These are phyloP conservation scores for Pristionchus pacificus DNA, from an alignment of 1,140 invertebrate species.

Conservation along the genomic window DNA sequence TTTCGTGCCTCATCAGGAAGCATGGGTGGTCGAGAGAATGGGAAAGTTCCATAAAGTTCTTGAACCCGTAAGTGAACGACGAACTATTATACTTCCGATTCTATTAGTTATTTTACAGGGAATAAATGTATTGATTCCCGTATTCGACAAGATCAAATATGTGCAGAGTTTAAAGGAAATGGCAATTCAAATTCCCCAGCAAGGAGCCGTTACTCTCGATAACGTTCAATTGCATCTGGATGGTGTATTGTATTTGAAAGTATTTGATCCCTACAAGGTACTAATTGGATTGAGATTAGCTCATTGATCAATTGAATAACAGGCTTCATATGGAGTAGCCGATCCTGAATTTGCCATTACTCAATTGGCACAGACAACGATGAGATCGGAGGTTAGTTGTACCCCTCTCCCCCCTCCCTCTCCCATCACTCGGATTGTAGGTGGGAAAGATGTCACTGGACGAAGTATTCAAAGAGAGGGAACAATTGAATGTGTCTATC, in stretches of 20 bases:
- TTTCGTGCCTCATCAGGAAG: conserved; percentile 99
- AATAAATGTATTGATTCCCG: conserved; percentile 83
- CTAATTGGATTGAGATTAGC: background rate
- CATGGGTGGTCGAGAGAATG: conserved; percentile 98
- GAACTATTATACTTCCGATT: background rate
- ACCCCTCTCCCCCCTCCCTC: background rate
- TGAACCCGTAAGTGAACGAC: conserved; percentile 67
- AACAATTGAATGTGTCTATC: conserved; percentile 88
- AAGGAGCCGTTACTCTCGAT: conserved; percentile 87
- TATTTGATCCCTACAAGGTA: conserved; percentile 83
- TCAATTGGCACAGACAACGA: conserved; percentile 96
- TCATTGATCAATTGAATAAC: conserved; percentile 13
- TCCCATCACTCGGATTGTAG: background rate
- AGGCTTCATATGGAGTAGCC: conserved; percentile 94
- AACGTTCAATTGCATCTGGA: conserved; percentile 88
- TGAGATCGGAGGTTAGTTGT: conserved; percentile 80
- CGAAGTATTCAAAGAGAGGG: conserved; percentile 91
- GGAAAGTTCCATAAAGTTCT: conserved; percentile 74
- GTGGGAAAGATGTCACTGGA: conserved; percentile 91
- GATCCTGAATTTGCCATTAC: conserved; percentile 99
- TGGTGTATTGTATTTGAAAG: conserved; percentile 89
- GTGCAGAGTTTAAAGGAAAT: conserved; percentile 99
- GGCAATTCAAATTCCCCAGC: conserved; percentile 96
- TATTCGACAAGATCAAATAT: conserved; percentile 90
- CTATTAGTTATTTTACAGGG: conserved; percentile 63